Evolutionary conservation across 2,797 vertebrate species (phyloP).

Genomic region (Poeciliopsis infans): DNA sequence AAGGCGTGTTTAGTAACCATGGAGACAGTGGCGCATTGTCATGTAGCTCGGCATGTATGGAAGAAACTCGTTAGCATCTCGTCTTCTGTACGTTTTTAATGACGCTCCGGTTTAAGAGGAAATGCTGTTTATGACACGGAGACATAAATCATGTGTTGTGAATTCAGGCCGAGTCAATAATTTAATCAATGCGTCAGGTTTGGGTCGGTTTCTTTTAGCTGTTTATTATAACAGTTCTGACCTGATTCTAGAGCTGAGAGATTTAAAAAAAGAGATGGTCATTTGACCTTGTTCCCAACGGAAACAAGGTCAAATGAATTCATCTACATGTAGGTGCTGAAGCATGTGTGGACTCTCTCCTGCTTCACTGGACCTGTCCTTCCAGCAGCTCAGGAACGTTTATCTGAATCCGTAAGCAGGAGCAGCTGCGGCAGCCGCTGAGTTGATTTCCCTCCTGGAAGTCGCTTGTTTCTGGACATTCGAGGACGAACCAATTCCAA

Average conservation of each 20-base stretch:
- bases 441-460: slow-evolving; percentile 29
- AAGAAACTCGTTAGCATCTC: too few relatives aligned
- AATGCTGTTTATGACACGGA: too few relatives aligned
- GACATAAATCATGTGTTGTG: too few relatives aligned
- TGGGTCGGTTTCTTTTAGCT: too few relatives aligned
- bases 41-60: too few relatives aligned
- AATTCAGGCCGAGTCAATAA: too few relatives aligned
- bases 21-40: too few relatives aligned
- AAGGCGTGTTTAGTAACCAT: too few relatives aligned
- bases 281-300: too few relatives aligned
- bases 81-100: too few relatives aligned
- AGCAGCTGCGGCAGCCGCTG: slow-evolving; percentile 11
- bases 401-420: slow-evolving; percentile 30
- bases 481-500: slow-evolving; percentile 15
- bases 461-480: slow-evolving; percentile 19
- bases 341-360: not conserved
- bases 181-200: too few relatives aligned
- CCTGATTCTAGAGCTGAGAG: not conserved
- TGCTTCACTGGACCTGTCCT: slow-evolving; percentile 30
- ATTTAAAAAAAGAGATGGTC: not conserved
- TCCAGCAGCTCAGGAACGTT: slow-evolving; percentile 25
- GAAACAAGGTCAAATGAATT: slow-evolving; percentile 9
- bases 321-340: not conserved
- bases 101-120: too few relatives aligned
- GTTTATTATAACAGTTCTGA: not conserved